Percentiles rank a stretch among this genome's conserved stretches.
Evolutionary conservation across 2,888 invertebrate genomes (phyloP).

Genomic region (Chaetoderma sp.): DNA sequence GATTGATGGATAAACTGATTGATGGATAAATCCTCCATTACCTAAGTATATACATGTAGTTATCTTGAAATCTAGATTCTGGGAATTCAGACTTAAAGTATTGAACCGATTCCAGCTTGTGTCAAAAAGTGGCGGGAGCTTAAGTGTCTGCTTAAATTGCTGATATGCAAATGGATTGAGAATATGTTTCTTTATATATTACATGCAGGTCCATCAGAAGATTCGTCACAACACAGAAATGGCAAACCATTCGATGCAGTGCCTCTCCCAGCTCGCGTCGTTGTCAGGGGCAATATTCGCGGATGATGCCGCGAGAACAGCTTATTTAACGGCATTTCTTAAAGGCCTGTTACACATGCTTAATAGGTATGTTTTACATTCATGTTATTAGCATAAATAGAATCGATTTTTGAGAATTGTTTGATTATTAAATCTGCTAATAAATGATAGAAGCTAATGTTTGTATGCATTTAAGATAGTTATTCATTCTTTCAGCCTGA

Average conservation of each 20-base stretch:
- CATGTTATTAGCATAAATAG: not conserved
- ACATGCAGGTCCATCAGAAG: slow-evolving; percentile 77
- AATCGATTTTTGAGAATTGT: not conserved
- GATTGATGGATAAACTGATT: too few relatives aligned
- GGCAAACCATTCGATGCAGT: slow-evolving; percentile 83
- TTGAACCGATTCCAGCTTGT: too few relatives aligned
- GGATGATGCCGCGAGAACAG: slow-evolving; percentile 71
- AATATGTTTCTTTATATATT: too few relatives aligned
- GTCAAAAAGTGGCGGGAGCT: too few relatives aligned
- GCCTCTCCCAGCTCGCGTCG: slow-evolving; percentile 84
- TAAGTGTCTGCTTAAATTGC: too few relatives aligned
- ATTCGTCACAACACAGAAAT: slow-evolving; percentile 81
- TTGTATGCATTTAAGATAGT: too few relatives aligned
- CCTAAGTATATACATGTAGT: too few relatives aligned
- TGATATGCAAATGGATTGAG: too few relatives aligned
- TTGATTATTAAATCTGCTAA: not conserved
- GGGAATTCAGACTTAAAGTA: too few relatives aligned
- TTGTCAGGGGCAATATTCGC: slow-evolving; percentile 75
- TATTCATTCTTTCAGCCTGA: too few relatives aligned
- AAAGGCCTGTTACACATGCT: slow-evolving; percentile 76
- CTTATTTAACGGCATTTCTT: slow-evolving; percentile 76
- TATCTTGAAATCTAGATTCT: too few relatives aligned
- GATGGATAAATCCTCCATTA: too few relatives aligned
- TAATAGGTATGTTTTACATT: slow-evolving; percentile 70
- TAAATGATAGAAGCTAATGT: not conserved